phyloP scores from a whole-genome alignment of 2,113 vertebrate species.

The Pachycephala philippinensis region DNA sequence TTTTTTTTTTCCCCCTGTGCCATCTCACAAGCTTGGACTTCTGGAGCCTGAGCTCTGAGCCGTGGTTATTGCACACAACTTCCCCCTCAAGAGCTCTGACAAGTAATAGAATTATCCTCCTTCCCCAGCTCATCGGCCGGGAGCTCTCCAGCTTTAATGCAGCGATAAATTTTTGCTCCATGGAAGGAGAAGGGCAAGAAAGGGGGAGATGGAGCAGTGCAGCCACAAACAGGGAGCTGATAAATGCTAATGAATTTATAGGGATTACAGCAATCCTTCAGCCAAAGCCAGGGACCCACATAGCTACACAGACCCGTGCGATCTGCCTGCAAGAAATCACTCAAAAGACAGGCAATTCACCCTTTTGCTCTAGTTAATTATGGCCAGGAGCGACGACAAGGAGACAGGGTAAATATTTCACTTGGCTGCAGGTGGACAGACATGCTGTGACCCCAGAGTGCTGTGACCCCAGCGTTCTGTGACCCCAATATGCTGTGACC shows the following conservation, averaged over 20 bases:
- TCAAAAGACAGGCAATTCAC: neutral
- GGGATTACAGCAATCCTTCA: conserved; percentile 6
- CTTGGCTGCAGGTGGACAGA: neutral
- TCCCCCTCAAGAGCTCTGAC: neutral
- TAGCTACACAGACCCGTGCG: neutral
- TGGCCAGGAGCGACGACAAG: neutral
- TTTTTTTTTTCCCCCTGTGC: fast-evolving
- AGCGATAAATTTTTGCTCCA: neutral
- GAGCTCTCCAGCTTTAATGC: neutral
- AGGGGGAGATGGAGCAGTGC: neutral
- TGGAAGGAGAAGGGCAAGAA: neutral
- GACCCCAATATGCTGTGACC: neutral
- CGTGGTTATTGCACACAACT: neutral
- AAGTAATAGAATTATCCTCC: conserved; percentile 44
- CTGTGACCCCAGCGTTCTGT: neutral
- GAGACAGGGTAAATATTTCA: neutral
- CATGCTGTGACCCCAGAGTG: fast-evolving
- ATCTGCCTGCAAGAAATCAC: neutral
- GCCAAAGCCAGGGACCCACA: neutral
- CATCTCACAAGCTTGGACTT: neutral
- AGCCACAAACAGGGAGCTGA: neutral
- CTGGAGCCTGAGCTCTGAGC: neutral
- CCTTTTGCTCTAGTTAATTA: neutral
- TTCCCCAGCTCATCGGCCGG: neutral
- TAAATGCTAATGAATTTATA: conserved; percentile 44